Conservation (phyloP, 2,888 invertebrate species). For the Tridacna gigas region DNA sequence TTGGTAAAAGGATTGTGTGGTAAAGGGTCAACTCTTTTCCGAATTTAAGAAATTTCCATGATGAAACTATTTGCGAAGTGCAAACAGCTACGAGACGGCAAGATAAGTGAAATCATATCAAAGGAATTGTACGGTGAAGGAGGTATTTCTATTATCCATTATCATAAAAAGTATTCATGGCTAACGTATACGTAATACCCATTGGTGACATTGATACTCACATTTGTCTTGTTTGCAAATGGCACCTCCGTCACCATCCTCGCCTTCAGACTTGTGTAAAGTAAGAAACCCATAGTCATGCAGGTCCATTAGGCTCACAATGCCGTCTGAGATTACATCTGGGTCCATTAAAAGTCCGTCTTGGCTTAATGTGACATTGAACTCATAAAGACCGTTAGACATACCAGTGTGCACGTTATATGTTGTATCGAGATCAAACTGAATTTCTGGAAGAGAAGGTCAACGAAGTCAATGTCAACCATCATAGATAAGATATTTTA, state of each 20-base stretch:
- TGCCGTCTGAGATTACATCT: background rate
- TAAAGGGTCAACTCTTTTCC: too few relatives aligned
- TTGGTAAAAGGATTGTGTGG: too few relatives aligned
- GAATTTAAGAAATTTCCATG: too few relatives aligned
- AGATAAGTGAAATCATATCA: too few relatives aligned
- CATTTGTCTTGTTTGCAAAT: conserved; percentile 56
- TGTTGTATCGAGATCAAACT: background rate
- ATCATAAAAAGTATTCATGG: too few relatives aligned
- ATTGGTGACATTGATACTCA: conserved; percentile 20
- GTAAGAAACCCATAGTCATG: conserved; percentile 27
- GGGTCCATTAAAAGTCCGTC: conserved; percentile 43
- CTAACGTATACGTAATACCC: too few relatives aligned
- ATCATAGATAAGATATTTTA: too few relatives aligned
- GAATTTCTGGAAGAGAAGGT: background rate
- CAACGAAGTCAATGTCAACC: too few relatives aligned
- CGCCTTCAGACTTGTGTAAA: background rate
- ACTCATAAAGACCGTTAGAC: conserved; percentile 34
- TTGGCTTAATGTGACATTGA: conserved; percentile 49
- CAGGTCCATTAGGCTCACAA: conserved; percentile 20
- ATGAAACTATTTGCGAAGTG: too few relatives aligned
- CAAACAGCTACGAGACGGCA: too few relatives aligned
- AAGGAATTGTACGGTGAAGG: too few relatives aligned
- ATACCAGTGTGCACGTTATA: conserved; percentile 44
- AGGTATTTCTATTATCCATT: too few relatives aligned
- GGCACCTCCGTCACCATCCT: conserved; percentile 35